Evolutionary conservation across 2,888 invertebrate species (phyloP), one percentile per base, ranked within the genome.

Genomic region (Chalcosyrphus nemorum): DNA sequence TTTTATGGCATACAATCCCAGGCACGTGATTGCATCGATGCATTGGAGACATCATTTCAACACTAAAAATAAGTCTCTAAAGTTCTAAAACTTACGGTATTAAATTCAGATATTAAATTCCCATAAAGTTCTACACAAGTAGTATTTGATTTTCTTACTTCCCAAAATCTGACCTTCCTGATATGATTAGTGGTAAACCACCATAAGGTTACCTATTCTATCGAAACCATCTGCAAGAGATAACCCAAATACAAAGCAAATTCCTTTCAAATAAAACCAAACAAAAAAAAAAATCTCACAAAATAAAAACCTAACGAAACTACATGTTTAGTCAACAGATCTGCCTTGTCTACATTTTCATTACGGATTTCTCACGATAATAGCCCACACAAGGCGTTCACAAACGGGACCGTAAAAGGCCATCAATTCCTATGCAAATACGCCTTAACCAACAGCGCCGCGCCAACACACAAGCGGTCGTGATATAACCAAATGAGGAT

Each of bases 341-440:
- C 61, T 29, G 61, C 43, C 61, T 59, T 71, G 45, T 71, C 70
- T 54, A 63, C 61, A 61, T 43, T 72, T 72, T 43, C 72, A 61
- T 61, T 52, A 50, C 41, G 72, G 41, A 54, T 54, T 72, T 63
- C 38, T 38, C 41, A 24, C 59, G 41, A 71, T 71, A 50, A 71
- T 61, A 71, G 11, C 50, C 61, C 29, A 43, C 72, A 72, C 54
- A 72, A 63, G 72, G 52, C 43, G 24, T 41, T 43, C 61, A 24
- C 61, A 52, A 72, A 15, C 52, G 19, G 52, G n/a, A 54, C 61
- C 47, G 15, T 59, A 71, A 71, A 50, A 59, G 61, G n/a, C 72
- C 61, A 72, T 63, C 52, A 41, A 80, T 74, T 80, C 59, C 41
- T 59, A 80, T 80, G 72, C 74, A 80, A 80, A 80, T 80, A 66